Conservation (phyloP, 1,140 invertebrate species). For the Hirudo medicinalis region DNA sequence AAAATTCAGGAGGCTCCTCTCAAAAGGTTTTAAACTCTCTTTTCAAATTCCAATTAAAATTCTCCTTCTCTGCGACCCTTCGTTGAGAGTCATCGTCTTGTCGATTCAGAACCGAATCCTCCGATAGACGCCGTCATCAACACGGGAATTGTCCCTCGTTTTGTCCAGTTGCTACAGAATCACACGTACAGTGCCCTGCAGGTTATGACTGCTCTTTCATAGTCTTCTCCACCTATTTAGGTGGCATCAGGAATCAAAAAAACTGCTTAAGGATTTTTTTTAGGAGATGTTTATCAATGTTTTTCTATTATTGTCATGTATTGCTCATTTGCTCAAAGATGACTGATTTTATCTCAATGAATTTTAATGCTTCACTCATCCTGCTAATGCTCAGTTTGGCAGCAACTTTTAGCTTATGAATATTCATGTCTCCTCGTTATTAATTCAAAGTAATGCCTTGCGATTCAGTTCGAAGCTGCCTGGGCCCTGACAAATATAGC, state of each 20-base stretch:
- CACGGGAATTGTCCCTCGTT: slow-evolving; percentile 84
- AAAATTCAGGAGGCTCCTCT: slow-evolving; percentile 83
- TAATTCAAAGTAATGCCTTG: too few relatives aligned
- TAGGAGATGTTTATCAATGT: too few relatives aligned
- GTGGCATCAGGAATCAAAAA: too few relatives aligned
- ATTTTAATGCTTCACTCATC: too few relatives aligned
- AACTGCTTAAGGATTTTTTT: too few relatives aligned
- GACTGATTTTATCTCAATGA: too few relatives aligned
- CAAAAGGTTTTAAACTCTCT: slow-evolving; percentile 45
- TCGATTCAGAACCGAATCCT: slow-evolving; percentile 72
- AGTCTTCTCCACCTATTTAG: background rate
- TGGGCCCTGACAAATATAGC: slow-evolving; percentile 47
- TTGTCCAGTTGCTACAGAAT: slow-evolving; percentile 82
- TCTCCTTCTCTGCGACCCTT: background rate
- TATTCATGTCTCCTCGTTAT: background rate
- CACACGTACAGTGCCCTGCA: slow-evolving; percentile 68
- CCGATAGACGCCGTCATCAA: slow-evolving; percentile 96
- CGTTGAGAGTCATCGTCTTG: background rate
- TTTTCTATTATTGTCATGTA: too few relatives aligned
- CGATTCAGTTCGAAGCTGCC: slow-evolving; percentile 45
- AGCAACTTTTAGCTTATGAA: background rate
- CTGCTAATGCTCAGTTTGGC: background rate
- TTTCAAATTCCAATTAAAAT: background rate
- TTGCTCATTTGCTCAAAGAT: too few relatives aligned
- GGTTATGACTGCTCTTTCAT: slow-evolving; percentile 43